Conservation (phyloP, 2,113 vertebrate species). For the Mesoclemmys tuberculata region DNA sequence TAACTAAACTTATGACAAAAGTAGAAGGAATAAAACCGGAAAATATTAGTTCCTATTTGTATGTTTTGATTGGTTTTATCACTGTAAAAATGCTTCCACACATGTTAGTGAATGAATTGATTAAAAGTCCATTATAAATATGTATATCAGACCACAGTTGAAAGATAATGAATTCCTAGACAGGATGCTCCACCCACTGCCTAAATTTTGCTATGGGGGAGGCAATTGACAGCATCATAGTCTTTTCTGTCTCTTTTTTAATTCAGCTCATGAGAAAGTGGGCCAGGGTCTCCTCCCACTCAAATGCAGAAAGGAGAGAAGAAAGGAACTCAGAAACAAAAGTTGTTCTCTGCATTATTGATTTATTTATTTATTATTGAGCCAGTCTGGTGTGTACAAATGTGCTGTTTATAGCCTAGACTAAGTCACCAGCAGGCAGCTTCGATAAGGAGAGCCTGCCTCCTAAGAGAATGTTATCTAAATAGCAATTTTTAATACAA, state of each 20-base stretch:
- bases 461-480: constrained; percentile 68
- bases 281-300: background rate
- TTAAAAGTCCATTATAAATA: background rate
- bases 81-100: background rate
- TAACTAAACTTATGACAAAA: background rate
- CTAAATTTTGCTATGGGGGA: constrained; percentile 22
- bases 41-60: background rate
- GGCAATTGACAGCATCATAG: background rate
- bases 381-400: constrained; percentile 1
- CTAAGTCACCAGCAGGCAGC: constrained; percentile 14
- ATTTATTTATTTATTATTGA: background rate
- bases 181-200: constrained; percentile 20
- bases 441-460: constrained; percentile 21
- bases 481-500: constrained; percentile 42
- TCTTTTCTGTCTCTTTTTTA: background rate
- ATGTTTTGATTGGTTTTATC: constrained; percentile 8
- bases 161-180: constrained; percentile 8
- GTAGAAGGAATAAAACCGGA: background rate
- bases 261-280: background rate
- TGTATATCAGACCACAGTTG: background rate
- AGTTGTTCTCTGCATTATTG: background rate
- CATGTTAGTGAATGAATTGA: background rate
- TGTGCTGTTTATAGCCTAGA: constrained; percentile 27
- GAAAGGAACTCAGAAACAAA: background rate
- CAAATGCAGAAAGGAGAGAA: background rate